Base-by-base conservation (phyloP, 2,888 invertebrate species). In the Nesidiocoris tenuis region DNA sequence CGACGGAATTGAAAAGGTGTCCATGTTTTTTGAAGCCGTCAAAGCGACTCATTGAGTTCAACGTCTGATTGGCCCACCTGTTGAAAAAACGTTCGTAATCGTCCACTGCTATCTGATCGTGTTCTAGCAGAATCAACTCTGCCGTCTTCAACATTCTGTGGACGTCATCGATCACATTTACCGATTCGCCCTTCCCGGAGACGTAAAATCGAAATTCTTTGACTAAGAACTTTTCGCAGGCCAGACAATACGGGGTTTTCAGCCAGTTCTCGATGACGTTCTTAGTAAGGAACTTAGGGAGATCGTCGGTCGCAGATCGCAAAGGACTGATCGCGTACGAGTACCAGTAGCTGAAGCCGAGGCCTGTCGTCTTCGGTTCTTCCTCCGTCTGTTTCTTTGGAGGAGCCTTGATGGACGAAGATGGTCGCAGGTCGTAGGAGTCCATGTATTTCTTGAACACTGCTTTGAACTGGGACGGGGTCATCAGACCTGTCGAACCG, bases 1-100 rank as follows among this genome's bases (percentile, higher is more conserved):
- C 54, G 18, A n/a, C 57, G 25, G 70, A 70, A 39, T 24, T 61
- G 61, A 70, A 70, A 3, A 70, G 25, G 17, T 70, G 70, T 17
- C 39, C 57, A 17, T 25, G 1, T 0, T 3, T 57, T 25, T 59
- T 57, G 24, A 70, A 70, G 0, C 59, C 61, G 18, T 24, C 24
- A n/a, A 59, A 16, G 3, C 24, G 57, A 7, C 23, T 57, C 17
- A 70, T 21, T 1, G 70, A 70, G 21, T 70, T 70, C 24, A 70
- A 25, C 5, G 39, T 18, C 54, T 25, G 22, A 18, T 70, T 70
- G 1, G 70, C 23, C 1, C 56, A 23, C 24, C 9, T 24, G 19
- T 59, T 25, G 17, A 70, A 70, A 19, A 23, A 59, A 19, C 17
- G 9, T 0, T 21, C 57, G 61, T 17, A 70, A 9, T 22, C n/a